These are phyloP conservation scores for Dynastes hyllus DNA, from an alignment of 2,888 invertebrate species.

Conservation along the genomic window DNA sequence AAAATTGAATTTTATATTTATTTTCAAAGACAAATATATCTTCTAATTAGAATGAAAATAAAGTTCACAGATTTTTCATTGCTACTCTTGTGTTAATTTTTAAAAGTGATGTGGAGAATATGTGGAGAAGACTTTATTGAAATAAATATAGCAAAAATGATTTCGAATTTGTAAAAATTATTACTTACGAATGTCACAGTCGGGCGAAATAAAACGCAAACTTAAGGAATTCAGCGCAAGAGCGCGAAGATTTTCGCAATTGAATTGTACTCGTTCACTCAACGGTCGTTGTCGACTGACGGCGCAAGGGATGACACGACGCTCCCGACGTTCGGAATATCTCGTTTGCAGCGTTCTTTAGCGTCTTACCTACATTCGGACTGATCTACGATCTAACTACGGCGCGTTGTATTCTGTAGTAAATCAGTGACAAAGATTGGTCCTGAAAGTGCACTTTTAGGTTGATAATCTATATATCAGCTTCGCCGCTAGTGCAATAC, in stretches of 20 bases:
- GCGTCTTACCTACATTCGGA: constrained; percentile 12
- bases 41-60: no score
- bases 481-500: background rate
- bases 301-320: constrained; percentile 38
- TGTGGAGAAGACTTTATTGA: no score
- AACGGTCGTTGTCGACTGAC: constrained; percentile 33
- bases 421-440: background rate
- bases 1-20: no score
- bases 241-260: constrained; percentile 26
- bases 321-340: constrained; percentile 36
- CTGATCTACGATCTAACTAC: background rate
- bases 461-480: background rate
- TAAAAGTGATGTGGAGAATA: no score
- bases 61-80: no score
- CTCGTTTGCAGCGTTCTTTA: constrained; percentile 29
- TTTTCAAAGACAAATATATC: no score
- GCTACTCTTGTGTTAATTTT: no score
- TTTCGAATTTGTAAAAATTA: background rate
- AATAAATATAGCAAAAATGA: no score
- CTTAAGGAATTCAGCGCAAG: constrained; percentile 1
- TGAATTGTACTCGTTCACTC: constrained; percentile 30
- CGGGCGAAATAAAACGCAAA: background rate
- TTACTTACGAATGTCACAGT: constrained; percentile 34
- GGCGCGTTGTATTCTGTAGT: background rate
- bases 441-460: background rate